A percentile compares a stretch with the other conserved stretches of the same genome.
phyloP scores from a whole-genome alignment of 2,113 vertebrate genomes.

The Austrofundulus limnaeus region DNA sequence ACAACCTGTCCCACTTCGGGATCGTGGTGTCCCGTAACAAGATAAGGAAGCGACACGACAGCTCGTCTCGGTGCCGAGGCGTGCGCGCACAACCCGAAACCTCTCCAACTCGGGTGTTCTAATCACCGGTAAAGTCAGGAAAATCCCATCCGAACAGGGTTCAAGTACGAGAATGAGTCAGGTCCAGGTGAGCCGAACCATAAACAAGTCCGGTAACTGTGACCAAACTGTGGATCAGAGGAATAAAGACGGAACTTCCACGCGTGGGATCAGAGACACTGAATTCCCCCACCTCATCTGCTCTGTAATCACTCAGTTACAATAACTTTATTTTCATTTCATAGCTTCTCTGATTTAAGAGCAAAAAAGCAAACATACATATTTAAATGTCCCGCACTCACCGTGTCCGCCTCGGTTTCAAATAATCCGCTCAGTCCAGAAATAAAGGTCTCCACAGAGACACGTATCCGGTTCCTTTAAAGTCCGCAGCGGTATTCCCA shows the following conservation, averaged over 20 bases:
- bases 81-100: not conserved
- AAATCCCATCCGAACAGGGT: no score
- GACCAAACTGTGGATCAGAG: constrained; percentile 3
- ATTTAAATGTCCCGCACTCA: constrained; percentile 52
- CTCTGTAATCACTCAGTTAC: not conserved
- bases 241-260: not conserved
- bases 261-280: constrained; percentile 41
- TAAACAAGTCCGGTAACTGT: constrained; percentile 35
- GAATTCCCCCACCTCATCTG: constrained; percentile 42
- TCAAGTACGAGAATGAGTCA: not conserved
- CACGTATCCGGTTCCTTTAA: constrained; percentile 12
- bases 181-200: constrained; percentile 30
- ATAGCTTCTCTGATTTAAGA: not conserved
- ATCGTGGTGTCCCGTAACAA: constrained; percentile 9
- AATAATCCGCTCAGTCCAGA: not conserved
- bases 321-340: no score
- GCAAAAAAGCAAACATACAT: constrained; percentile 43
- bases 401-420: constrained; percentile 18
- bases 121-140: not conserved
- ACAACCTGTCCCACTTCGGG: no score
- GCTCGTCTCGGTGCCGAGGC: not conserved
- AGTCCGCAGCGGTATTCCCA: constrained; percentile 33
- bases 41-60: not conserved
- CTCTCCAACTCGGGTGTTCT: not conserved
- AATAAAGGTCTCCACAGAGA: constrained; percentile 1